Evolutionary conservation across 2,113 vertebrate species (phyloP).

Genomic region (Ovibos moschatus): DNA sequence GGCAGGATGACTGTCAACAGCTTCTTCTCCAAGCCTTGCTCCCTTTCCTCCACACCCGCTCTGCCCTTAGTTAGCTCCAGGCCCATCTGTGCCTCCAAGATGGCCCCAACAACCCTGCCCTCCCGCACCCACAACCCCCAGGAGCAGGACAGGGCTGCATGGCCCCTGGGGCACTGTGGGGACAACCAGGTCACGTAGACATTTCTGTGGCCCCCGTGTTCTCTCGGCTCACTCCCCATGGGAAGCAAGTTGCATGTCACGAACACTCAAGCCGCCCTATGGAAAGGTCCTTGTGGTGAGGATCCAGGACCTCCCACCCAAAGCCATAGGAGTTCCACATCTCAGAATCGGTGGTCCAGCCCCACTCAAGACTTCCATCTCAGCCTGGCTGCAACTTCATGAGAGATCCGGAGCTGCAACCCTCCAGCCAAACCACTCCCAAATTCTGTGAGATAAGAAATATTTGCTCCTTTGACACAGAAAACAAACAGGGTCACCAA

Average conservation of each 20-base stretch:
- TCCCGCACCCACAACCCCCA: neutral
- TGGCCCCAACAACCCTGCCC: neutral
- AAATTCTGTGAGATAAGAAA: neutral
- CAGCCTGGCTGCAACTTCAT: neutral
- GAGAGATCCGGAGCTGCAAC: neutral
- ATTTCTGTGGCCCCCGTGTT: neutral
- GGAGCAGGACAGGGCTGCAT: neutral
- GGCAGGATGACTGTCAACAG: neutral
- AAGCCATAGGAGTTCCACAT: neutral
- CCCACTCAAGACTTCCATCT: neutral
- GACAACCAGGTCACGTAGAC: rapidly evolving
- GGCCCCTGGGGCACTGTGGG: neutral
- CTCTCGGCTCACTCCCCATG: neutral
- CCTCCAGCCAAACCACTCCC: neutral
- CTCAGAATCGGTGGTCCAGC: neutral
- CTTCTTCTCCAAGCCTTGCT: neutral
- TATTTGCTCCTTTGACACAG: neutral
- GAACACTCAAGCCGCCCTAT: neutral
- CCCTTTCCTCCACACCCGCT: neutral
- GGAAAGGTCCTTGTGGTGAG: neutral
- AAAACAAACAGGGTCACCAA: neutral
- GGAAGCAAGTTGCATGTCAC: neutral
- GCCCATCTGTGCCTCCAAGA: neutral
- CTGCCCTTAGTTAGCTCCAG: neutral
- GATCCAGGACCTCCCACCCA: neutral